Percentiles rank a stretch among this genome's conserved stretches.
Conservation (phyloP, 1,140 invertebrate genomes). For the Belonocnema kinseyi region DNA sequence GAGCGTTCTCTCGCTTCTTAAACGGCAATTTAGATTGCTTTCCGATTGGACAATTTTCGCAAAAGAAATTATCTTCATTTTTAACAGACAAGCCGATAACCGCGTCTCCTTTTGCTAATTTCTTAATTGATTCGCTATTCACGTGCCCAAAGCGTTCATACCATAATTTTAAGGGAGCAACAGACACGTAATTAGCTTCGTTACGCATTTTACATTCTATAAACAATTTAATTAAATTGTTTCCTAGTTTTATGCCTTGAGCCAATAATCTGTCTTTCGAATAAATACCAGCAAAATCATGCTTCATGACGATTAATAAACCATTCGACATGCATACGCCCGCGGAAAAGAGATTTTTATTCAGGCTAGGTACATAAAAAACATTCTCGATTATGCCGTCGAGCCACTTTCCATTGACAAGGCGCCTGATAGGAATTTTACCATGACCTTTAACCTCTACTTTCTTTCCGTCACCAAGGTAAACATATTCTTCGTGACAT, state of each 20-base stretch:
- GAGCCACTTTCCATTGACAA: no score
- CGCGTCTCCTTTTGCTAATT: conserved; percentile 11
- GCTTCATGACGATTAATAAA: conserved; percentile 44
- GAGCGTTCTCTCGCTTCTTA: neutral
- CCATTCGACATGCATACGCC: no score
- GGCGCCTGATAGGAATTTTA: conserved; percentile 41
- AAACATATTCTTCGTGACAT: conserved; percentile 32
- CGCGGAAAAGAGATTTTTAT: no score
- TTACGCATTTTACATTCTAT: conserved; percentile 34
- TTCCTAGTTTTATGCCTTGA: conserved; percentile 36
- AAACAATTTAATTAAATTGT: conserved; percentile 44
- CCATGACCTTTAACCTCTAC: conserved; percentile 40
- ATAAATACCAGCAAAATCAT: conserved; percentile 35
- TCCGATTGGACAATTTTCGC: conserved; percentile 56
- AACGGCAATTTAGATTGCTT: conserved; percentile 60
- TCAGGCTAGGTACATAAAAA: no score
- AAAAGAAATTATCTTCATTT: conserved; percentile 38
- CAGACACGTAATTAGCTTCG: conserved; percentile 6
- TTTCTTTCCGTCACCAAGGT: conserved; percentile 45
- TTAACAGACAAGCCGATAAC: neutral
- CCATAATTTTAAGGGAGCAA: conserved; percentile 29
- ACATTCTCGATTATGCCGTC: no score
- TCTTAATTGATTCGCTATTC: neutral
- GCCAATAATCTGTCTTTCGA: conserved; percentile 38
- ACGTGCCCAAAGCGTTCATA: conserved; percentile 32